phyloP scores from a whole-genome alignment of 1,140 invertebrate genomes.

The Lepidurus apus region DNA sequence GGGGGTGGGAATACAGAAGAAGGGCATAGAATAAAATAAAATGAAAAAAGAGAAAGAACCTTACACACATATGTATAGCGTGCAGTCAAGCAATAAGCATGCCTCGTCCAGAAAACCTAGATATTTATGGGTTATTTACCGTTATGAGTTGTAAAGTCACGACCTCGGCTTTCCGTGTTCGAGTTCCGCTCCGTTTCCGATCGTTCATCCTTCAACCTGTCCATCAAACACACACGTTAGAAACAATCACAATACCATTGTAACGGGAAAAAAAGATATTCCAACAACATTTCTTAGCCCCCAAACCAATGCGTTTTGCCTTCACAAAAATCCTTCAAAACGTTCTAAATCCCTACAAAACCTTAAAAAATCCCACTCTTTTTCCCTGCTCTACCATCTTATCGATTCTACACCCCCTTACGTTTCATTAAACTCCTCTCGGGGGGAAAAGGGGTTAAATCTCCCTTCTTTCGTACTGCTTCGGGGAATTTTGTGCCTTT shows the following conservation, averaged over 20 bases:
- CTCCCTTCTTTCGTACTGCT: too few species aligned
- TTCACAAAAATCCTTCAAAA: background rate
- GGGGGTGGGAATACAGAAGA: too few species aligned
- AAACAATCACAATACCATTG: background rate
- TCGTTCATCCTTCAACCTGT: conserved; percentile 34
- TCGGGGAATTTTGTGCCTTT: too few species aligned
- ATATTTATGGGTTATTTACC: conserved; percentile 30
- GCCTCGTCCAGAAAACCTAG: conserved; percentile 23
- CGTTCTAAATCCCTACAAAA: too few species aligned
- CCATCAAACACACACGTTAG: conserved; percentile 14
- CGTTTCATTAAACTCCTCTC: too few species aligned
- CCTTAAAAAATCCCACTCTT: too few species aligned
- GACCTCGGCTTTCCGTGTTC: conserved; percentile 31
- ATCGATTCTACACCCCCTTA: too few species aligned
- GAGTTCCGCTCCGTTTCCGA: conserved; percentile 33
- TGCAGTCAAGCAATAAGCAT: background rate
- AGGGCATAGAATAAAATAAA: background rate
- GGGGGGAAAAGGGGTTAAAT: too few species aligned
- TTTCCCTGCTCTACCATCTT: too few species aligned
- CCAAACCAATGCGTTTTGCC: background rate
- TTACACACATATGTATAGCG: background rate
- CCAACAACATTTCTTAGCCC: background rate
- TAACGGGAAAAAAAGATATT: conserved; percentile 9
- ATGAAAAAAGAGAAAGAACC: background rate
- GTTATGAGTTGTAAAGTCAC: conserved; percentile 31